Percentiles rank a stretch among this genome's conserved stretches.
These are phyloP conservation scores for Scolopax rusticola DNA, from an alignment of 2,797 vertebrate species.

Conservation along the genomic window DNA sequence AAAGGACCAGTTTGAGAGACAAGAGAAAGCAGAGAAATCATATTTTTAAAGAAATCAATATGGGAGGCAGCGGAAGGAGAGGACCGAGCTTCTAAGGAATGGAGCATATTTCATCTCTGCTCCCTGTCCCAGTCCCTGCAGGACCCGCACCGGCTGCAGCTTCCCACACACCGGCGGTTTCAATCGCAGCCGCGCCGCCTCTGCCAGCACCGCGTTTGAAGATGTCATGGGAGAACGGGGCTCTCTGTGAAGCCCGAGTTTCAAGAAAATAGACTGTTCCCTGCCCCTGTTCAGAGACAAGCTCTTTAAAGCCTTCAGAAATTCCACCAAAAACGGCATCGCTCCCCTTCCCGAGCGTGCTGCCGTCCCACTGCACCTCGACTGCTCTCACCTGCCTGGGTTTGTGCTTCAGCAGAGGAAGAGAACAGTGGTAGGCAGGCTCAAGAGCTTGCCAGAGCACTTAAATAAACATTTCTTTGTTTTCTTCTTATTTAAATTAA, in stretches of 20 bases:
- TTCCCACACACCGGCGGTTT: not conserved
- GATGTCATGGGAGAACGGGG: conserved; percentile 6
- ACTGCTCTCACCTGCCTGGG: not conserved
- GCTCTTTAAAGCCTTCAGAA: conserved; percentile 3
- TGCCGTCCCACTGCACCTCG: accelerated
- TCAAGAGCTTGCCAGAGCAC: not conserved
- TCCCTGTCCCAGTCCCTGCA: not conserved
- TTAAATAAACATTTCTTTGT: not conserved
- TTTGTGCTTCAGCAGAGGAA: not conserved
- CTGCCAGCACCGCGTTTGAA: not conserved
- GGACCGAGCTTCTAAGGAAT: not conserved
- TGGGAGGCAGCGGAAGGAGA: not conserved
- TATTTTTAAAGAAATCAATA: not conserved
- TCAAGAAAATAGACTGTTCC: not conserved
- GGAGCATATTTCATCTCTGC: not conserved
- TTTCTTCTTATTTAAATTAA: not conserved
- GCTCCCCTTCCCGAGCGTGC: not conserved
- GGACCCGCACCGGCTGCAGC: not conserved
- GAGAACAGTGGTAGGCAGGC: not conserved
- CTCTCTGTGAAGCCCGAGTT: conserved; percentile 28
- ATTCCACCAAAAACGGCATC: not conserved
- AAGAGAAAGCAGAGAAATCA: accelerated
- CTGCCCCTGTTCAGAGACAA: not conserved
- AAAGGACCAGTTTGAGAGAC: not conserved
- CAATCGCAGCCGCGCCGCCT: not conserved